Evolutionary conservation across 2,113 vertebrate genomes (phyloP), one percentile per base, ranked within the genome.

Genomic region (Oreotrochilus melanogaster): DNA sequence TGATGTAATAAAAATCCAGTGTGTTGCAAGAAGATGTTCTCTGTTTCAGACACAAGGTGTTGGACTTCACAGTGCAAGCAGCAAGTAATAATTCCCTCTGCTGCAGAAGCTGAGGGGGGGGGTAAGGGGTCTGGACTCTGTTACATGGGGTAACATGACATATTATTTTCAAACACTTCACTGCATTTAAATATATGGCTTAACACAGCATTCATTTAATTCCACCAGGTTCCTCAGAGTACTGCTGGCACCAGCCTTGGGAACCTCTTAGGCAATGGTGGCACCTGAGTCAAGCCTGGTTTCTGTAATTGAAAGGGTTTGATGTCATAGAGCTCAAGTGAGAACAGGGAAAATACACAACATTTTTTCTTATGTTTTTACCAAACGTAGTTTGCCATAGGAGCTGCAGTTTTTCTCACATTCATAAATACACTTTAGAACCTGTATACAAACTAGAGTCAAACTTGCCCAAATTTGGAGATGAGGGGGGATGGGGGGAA

Each of bases 191-290:
- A 93, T 60, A 14, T 71, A 14, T 45, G 39, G 30, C 75, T 93
- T 91, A 88, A 86, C 25, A 74, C 9, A 78, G 14, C 27, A 64
- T 47, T 88, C 5, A 0, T 84, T 28, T 82, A 82, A 79, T 8
- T 85, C 28, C 42, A 73, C 12, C 47, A 69, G 25, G 35, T 53
- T 95, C 35, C 73, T 61, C 5, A 2, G 60, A 22, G 33, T 33
- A 42, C 48, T 89, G 64, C 48, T 92, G 93, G 85, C 75, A 95
- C 43, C 79, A 88, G 39, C 39, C 75, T 70, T 73, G 50, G 45
- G 70, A 84, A 71, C 16, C 14, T 84, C 61, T 62, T 75, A 75
- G 25, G 33, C 19, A 90, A 50, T 6, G 18, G 18, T 25, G 48
- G 47, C 61, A 85, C 30, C 28, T 1, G 3, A 37, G 86, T 65